phyloP scores from a whole-genome alignment of 2,797 vertebrate species.

The Leptatherina wallacei region DNA sequence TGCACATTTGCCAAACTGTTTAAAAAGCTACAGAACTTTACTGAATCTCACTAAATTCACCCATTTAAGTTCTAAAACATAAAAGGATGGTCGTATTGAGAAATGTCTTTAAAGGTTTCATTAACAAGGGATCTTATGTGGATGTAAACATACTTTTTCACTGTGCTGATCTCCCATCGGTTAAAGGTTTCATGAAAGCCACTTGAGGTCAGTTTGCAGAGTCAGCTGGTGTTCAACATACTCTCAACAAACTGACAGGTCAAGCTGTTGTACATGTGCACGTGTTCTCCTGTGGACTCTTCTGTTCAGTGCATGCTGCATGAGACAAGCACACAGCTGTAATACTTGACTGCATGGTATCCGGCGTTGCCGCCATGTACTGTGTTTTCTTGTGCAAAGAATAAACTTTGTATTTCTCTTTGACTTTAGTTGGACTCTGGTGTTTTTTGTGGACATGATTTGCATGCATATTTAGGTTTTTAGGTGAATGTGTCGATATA shows the following conservation, averaged over 20 bases:
- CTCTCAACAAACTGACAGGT: slow-evolving; percentile 38
- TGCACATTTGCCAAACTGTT: background rate
- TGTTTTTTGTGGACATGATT: background rate
- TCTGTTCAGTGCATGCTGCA: slow-evolving; percentile 82
- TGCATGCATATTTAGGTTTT: background rate
- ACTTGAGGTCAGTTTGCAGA: slow-evolving; percentile 8
- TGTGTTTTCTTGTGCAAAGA: slow-evolving; percentile 77
- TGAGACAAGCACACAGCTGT: slow-evolving; percentile 79
- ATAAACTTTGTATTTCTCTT: slow-evolving; percentile 79
- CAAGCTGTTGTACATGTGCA: slow-evolving; percentile 66
- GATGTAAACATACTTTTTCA: slow-evolving; percentile 24
- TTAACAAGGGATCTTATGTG: slow-evolving; percentile 23
- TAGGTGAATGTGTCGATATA: too few species aligned
- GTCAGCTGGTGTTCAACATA: slow-evolving; percentile 45
- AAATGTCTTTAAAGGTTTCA: background rate
- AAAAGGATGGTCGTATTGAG: background rate
- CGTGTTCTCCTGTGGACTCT: slow-evolving; percentile 72
- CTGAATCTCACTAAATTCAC: background rate
- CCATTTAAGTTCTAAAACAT: background rate
- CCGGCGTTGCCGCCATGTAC: slow-evolving; percentile 69
- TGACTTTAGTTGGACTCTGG: slow-evolving; percentile 31
- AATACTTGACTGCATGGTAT: slow-evolving; percentile 80
- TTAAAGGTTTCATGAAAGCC: background rate
- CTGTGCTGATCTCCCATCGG: slow-evolving; percentile 15
- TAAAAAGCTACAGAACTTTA: background rate